Conservation (phyloP, 2,888 invertebrate genomes). For the Andrena bicolor region DNA sequence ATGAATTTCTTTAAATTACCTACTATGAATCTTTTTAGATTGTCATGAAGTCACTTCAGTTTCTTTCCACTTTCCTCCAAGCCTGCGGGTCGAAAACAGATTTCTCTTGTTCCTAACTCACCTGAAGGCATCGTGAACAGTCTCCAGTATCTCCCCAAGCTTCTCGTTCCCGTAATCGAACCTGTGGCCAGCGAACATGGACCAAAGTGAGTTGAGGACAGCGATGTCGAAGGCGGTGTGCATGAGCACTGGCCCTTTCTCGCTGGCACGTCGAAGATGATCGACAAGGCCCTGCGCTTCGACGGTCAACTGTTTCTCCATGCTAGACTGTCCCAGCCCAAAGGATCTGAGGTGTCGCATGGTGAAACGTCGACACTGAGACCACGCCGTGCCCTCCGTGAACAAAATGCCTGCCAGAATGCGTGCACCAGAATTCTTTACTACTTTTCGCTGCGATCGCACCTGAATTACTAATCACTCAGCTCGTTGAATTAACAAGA, state of each 20-base stretch:
- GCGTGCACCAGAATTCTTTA: background rate
- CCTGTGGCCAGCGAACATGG: conserved; percentile 89
- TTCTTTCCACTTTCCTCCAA: too few species aligned
- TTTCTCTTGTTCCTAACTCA: conserved; percentile 42
- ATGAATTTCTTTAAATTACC: too few species aligned
- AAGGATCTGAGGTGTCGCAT: conserved; percentile 88
- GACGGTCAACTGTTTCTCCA: conserved; percentile 87
- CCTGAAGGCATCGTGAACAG: conserved; percentile 88
- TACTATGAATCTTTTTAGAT: too few species aligned
- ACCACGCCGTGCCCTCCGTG: conserved; percentile 89
- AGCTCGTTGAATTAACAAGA: background rate
- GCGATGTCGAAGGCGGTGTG: conserved; percentile 87
- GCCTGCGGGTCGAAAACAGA: too few species aligned
- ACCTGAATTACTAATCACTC: too few species aligned
- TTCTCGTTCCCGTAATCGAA: conserved; percentile 88
- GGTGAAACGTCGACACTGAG: conserved; percentile 89
- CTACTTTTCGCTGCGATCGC: too few species aligned
- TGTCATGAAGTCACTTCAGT: too few species aligned
- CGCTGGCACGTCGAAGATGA: conserved; percentile 81
- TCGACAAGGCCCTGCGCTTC: conserved; percentile 87
- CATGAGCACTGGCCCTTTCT: conserved; percentile 85
- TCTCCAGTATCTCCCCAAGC: conserved; percentile 86
- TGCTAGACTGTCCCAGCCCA: conserved; percentile 88
- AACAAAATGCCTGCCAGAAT: conserved; percentile 88
- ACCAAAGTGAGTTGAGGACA: conserved; percentile 90